Base-by-base conservation (phyloP, 2,113 vertebrate genomes). In the Pygoscelis adeliae region DNA sequence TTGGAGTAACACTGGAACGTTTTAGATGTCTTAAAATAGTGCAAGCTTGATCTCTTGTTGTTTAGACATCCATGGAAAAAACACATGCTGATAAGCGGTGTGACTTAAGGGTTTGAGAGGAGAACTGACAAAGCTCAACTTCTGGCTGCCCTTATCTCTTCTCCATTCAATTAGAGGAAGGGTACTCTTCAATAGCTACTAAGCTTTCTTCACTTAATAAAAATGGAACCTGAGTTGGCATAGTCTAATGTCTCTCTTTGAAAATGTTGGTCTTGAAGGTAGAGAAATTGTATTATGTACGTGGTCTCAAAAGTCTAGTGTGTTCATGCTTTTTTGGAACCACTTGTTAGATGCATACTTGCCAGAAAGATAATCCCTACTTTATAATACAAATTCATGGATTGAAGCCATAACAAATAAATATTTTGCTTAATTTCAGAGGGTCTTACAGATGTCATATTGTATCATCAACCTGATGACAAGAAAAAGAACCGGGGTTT, bases 401-500 rank as follows among this genome's bases (percentile, higher is more conserved):
- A 50, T 34, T 30, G 20, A 87, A 63, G 32, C 93, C 56, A 70
- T 96, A 94, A 90, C 81, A 85, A 59, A 50, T n/a, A 70, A 32
- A 62, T 90, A 70, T 36, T 92, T 74, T 94, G 72, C 50, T 95
- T 98, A 5, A 59, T 98, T 98, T 94, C 89, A 99, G 99, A 99
- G 99, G 99, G 99, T 93, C 99, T 99, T 95, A 99, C 99, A 90
- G 99, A 99, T 71, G 99, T 99, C 94, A 99, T 99, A 97, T 98
- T 99, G 56, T 99, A 99, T 97, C 99, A 99, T 79, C 99, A 99
- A 89, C 99, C 99, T 5, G 99, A 99, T 44, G 99, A 99, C 98
- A 99, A 99, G 96, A 99, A 99, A 97, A 99, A 99, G 98, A 99
- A 99, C 97, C 97, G 99, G 15, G 99, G 99, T 26, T 99, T 99